Evolutionary conservation across 2,888 invertebrate genomes (phyloP), one percentile per base, ranked within the genome.

Genomic region (Torymus texanus): DNA sequence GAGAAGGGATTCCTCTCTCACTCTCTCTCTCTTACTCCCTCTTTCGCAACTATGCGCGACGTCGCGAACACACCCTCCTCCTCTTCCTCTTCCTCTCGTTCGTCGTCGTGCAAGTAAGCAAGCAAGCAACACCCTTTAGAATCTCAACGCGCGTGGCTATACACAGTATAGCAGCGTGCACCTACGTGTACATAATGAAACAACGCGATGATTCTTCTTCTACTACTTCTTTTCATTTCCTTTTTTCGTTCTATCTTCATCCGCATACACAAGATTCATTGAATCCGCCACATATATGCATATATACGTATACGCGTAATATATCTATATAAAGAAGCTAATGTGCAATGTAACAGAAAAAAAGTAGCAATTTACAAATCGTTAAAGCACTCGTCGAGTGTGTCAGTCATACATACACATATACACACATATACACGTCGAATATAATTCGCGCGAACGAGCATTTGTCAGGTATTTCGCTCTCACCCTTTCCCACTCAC

Each of bases 381-480:
- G 41, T 41, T 41, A 41, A 41, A 8, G 41, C 41, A 5, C 41
- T 41, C 41, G 8, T 5, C 10, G 12, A 51, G 13, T 11, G 65
- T 10, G n/a, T 4, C 8, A 41, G 18, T 0, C 65, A 50, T 58
- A 2, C 8, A 50, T n/a, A 68, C 24, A 68, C n/a, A 29, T n/a
- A 68, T 56, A 68, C n/a, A 29, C 24, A 41, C 12, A n/a, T 50
- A n/a, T 8, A 0, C 29, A 56, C 16, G 77, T 78, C 68, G 77
- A 77, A 73, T 73, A 72, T 21, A 21, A 21, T 21, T 74, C 61
- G 71, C 74, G 66, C 70, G 66, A 78, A 75, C 71, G 78, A 78
- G 78, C 75, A 71, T 71, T 81, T 71, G 75, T 81, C 78, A 61
- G 71, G 71, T 65, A 78, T 78, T 80, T 79, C 74, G 74, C 66